Evolutionary conservation across 2,113 vertebrate species (phyloP).

Genomic region (Cynoglossus semilaevis): DNA sequence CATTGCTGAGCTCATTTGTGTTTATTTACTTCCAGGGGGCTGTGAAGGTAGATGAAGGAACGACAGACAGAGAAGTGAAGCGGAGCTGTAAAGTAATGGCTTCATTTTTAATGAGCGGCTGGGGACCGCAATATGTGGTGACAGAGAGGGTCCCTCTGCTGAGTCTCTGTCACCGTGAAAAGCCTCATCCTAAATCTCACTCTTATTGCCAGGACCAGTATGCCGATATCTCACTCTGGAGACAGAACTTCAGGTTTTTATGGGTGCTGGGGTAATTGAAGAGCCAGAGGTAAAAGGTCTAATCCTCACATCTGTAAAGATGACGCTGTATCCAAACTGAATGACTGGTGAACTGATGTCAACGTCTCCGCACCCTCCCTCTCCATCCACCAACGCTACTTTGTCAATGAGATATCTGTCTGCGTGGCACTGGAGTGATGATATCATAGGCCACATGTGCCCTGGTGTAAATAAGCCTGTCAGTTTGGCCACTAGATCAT

Average conservation of each 20-base stretch:
- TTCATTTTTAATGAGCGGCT: constrained; percentile 53
- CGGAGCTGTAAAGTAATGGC: constrained; percentile 49
- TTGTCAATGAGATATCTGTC: constrained; percentile 81
- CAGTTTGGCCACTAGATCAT: constrained; percentile 51
- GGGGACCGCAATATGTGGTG: constrained; percentile 50
- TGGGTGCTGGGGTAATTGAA: constrained; percentile 67
- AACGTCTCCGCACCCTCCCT: constrained; percentile 2
- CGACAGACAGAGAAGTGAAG: constrained; percentile 20
- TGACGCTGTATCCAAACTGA: constrained; percentile 44
- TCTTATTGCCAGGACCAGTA: constrained; percentile 45
- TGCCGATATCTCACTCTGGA: constrained; percentile 49
- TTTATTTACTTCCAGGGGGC: constrained; percentile 58
- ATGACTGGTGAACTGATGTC: constrained; percentile 35
- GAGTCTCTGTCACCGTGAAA: constrained; percentile 52
- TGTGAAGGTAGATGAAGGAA: constrained; percentile 34
- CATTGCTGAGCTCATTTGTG: constrained; percentile 49
- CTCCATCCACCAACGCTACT: constrained; percentile 51
- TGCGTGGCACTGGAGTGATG: constrained; percentile 51
- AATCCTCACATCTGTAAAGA: constrained; percentile 47
- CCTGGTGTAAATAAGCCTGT: constrained; percentile 67
- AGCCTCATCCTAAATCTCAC: constrained; percentile 64
- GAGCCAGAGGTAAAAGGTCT: constrained; percentile 51
- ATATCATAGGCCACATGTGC: constrained; percentile 47
- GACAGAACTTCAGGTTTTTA: constrained; percentile 64
- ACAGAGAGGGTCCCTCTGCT: constrained; percentile 46